Conservation (phyloP, 2,888 invertebrate species). For the Muschampia plurimacula region DNA sequence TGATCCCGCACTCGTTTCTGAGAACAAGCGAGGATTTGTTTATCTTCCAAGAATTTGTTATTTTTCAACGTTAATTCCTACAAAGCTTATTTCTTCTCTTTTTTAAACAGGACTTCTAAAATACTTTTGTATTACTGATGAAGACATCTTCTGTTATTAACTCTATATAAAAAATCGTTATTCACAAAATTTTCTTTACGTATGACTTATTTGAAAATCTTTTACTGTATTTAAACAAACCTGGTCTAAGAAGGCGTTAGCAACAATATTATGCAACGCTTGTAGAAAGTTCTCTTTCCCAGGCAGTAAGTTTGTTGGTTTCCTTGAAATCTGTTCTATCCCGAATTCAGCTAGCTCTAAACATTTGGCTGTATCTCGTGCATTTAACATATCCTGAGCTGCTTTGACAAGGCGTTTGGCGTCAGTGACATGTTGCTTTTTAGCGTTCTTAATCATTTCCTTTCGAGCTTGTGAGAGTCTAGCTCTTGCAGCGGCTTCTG, state of each 20-base stretch:
- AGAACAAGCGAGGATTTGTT: slow-evolving; percentile 10
- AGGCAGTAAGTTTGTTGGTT: slow-evolving; percentile 64
- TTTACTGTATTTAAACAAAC: slow-evolving; percentile 49
- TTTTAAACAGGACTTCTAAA: not conserved
- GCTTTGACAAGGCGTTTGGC: slow-evolving; percentile 66
- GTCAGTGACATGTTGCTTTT: slow-evolving; percentile 66
- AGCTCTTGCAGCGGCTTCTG: slow-evolving; percentile 62
- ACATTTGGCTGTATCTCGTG: slow-evolving; percentile 68
- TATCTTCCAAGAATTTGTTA: not conserved
- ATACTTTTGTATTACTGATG: not conserved
- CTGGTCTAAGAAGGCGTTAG: slow-evolving; percentile 73
- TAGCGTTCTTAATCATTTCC: slow-evolving; percentile 62
- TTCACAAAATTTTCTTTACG: too few relatives aligned
- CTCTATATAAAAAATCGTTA: not conserved
- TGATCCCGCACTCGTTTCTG: slow-evolving; percentile 70
- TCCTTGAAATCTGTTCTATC: slow-evolving; percentile 72
- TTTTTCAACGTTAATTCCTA: not conserved
- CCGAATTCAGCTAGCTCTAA: slow-evolving; percentile 74
- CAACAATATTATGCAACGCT: slow-evolving; percentile 68
- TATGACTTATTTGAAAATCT: too few relatives aligned
- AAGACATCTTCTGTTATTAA: not conserved
- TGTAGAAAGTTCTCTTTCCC: slow-evolving; percentile 73
- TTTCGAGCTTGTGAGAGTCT: slow-evolving; percentile 66
- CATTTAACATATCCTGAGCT: slow-evolving; percentile 57
- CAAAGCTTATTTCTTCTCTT: not conserved